These are phyloP conservation scores for Melangyna quadrimaculata DNA, from an alignment of 2,888 invertebrate species.

Conservation along the genomic window DNA sequence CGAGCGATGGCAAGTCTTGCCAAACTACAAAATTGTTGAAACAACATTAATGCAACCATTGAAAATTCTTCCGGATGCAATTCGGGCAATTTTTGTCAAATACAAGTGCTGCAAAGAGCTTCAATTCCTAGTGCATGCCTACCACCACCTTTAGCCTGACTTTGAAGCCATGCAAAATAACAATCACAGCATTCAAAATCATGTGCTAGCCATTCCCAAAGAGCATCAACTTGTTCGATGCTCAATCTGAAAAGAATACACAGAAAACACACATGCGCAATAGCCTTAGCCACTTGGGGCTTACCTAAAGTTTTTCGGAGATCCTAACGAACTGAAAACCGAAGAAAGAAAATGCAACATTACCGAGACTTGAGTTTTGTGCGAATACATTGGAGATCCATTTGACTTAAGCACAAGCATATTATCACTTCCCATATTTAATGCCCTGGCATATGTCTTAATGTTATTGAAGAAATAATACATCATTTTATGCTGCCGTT, in stretches of 20 bases:
- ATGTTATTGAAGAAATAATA: conserved; percentile 94
- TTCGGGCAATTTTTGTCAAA: conserved; percentile 92
- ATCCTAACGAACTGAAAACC: conserved; percentile 94
- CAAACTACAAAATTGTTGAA: conserved; percentile 94
- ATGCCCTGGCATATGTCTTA: conserved; percentile 85
- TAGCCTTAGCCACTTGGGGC: conserved; percentile 51
- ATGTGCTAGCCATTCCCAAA: conserved; percentile 95
- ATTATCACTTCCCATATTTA: conserved; percentile 76
- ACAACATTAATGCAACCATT: conserved; percentile 94
- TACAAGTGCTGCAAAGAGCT: conserved; percentile 93
- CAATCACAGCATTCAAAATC: conserved; percentile 94
- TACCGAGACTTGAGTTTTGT: conserved; percentile 95
- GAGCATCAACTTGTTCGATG: conserved; percentile 93
- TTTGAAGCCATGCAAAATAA: conserved; percentile 95
- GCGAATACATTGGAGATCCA: conserved; percentile 84
- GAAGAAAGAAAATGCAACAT: conserved; percentile 95
- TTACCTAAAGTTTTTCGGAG: conserved; percentile 92
- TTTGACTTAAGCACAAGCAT: conserved; percentile 76
- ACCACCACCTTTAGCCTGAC: conserved; percentile 95
- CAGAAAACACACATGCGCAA: not conserved
- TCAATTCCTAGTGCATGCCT: conserved; percentile 95
- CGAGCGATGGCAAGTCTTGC: conserved; percentile 91
- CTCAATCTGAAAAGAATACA: conserved; percentile 83
- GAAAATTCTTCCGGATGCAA: conserved; percentile 93
- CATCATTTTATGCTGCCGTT: conserved; percentile 96